These are phyloP conservation scores for Cryptotis parvus DNA, from an alignment of 2,113 vertebrate species.

Conservation along the genomic window DNA sequence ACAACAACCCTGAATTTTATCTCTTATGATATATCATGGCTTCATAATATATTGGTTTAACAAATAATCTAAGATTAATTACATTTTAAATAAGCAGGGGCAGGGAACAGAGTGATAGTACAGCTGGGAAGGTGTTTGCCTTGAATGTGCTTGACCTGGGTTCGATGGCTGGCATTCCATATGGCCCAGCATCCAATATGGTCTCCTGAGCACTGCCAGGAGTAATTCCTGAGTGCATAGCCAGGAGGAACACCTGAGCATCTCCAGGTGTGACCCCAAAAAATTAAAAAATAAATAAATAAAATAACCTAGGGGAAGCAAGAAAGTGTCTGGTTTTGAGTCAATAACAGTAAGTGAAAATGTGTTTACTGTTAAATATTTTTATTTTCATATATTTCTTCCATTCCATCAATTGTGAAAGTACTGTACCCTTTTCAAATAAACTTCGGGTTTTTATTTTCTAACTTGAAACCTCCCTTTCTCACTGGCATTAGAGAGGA, in stretches of 20 bases:
- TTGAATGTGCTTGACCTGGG: too few species aligned
- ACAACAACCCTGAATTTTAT: background rate
- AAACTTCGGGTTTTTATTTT: background rate
- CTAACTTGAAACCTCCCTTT: background rate
- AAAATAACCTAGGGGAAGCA: background rate
- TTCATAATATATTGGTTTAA: background rate
- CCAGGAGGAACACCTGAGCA: too few species aligned
- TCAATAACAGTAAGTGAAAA: background rate
- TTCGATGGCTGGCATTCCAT: too few species aligned
- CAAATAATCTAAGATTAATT: background rate
- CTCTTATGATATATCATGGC: background rate
- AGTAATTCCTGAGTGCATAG: too few species aligned
- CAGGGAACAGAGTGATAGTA: too few species aligned
- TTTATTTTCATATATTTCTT: conserved; percentile 24
- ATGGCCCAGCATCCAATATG: too few species aligned
- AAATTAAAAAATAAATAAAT: too few species aligned
- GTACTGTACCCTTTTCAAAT: background rate
- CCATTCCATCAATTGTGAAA: background rate
- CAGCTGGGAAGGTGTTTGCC: too few species aligned
- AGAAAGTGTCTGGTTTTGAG: background rate
- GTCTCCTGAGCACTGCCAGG: too few species aligned
- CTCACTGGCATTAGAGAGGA: background rate
- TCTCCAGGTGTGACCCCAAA: too few species aligned
- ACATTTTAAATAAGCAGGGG: conserved; percentile 4
- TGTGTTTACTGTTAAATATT: conserved; percentile 32